Evolutionary conservation across 1,140 invertebrate genomes (phyloP), one percentile per base, ranked within the genome.

Genomic region (Drosophila novamexicana): DNA sequence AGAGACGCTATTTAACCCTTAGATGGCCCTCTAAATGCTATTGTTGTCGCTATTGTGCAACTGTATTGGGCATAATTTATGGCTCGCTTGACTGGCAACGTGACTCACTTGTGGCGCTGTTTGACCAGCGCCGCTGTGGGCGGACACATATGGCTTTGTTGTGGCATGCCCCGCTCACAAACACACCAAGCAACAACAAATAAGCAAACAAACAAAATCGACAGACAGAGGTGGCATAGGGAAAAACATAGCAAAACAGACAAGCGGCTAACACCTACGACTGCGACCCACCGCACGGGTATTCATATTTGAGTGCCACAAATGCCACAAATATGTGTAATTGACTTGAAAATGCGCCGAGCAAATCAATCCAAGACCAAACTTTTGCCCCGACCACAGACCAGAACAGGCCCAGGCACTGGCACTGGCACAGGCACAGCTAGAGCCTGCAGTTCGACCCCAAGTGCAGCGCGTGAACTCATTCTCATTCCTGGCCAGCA

Each of bases 281-380:
- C 61, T 12, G 47, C 80, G 80, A 88, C 84, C 84, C 83, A 88
- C 84, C 83, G 73, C 83, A 83, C 75, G 77, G 76, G 70, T 81
- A 71, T 86, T 79, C 83, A 82, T 76, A 88, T 81, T 79, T 73
- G 86, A 86, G 86, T 86, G 79, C 83, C 83, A 68, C 83, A 83
- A 86, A 86, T 86, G 83, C 83, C 83, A 86, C 83, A 86, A 86
- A 86, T 88, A 86, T 86, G 83, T 86, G 83, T 86, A 86, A 86
- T 86, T 86, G 83, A 86, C 83, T 86, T 86, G 83, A 86, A 86
- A 86, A 88, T 83, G 76, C 79, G 76, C 57, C 83, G 79, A 86
- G 81, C 83, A 86, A 86, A 86, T 86, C 83, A 86, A 86, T 86
- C 83, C 76, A 54, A 79, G 68, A 61, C 69, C 71, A 53, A 53